Conservation (phyloP, 2,113 vertebrate genomes). For the Candoia aspera region DNA sequence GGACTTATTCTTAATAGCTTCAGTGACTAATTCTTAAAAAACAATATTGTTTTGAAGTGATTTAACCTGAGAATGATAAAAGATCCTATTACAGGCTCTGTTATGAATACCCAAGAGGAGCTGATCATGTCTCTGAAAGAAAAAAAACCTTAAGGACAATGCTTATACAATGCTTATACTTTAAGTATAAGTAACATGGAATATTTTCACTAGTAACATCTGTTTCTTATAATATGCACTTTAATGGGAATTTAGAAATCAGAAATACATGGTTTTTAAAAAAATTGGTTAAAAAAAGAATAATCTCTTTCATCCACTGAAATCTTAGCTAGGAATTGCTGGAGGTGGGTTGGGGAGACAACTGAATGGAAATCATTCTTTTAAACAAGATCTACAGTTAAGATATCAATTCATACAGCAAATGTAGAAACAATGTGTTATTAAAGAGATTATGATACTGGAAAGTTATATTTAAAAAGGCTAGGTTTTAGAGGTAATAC, state of each 20-base stretch:
- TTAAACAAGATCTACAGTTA: not conserved
- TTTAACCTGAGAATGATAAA: not conserved
- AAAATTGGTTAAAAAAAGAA: not conserved
- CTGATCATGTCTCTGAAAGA: constrained; percentile 9
- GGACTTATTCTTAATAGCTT: not conserved
- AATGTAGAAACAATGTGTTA: not conserved
- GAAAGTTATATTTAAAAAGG: not conserved
- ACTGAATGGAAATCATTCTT: not conserved
- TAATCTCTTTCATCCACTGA: not conserved
- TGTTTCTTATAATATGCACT: constrained; percentile 28
- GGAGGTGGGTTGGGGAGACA: not conserved
- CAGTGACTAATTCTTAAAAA: not conserved
- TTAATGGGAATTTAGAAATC: constrained; percentile 3
- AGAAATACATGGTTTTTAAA: not conserved
- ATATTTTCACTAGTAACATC: constrained; percentile 14
- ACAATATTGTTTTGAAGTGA: not conserved
- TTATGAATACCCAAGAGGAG: not conserved
- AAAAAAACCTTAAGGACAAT: constrained; percentile 11
- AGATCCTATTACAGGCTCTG: constrained; percentile 14
- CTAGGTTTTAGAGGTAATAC: not conserved
- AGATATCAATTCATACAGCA: not conserved
- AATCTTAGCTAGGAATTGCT: not conserved
- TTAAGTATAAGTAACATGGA: constrained; percentile 12
- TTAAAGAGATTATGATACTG: not conserved
- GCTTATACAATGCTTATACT: constrained; percentile 24